Evolutionary conservation across 2,888 invertebrate species (phyloP), one percentile per base, ranked within the genome.

Genomic region (Nomada fabriciana): DNA sequence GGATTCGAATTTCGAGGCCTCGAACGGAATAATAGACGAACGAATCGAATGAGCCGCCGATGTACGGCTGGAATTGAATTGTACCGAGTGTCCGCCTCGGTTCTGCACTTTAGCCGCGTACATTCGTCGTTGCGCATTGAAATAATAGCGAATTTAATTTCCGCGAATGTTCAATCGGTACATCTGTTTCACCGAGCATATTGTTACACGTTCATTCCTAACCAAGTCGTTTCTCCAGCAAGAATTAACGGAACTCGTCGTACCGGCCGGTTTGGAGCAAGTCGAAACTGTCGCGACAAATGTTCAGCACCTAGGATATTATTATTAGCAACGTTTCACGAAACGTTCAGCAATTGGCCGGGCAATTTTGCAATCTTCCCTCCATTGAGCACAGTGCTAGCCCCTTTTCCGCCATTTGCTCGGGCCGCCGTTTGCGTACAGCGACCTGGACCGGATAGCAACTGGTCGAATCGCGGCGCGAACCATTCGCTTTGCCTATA

Each of bases 301-400:
- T 7, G 18, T 18, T 23, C 23, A 23, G 13, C 57, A 13, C 11
- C 25, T 43, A 29, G 70, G n/a, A 50, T 57, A 64, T 64, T 73
- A 63, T 64, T 64, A 29, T 29, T 29, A 5, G 63, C 43, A 57
- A 65, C 55, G 73, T 55, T 73, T 64, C 64, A 55, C 55, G 55
- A 64, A 64, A 64, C 55, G 53, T n/a, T 23, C 42, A 20, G n/a
- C 64, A 47, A 53, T 64, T 57, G 64, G 64, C 25, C 43, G 20
- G 64, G 53, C 64, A 70, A 70, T 70, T 70, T 70, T 60, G 59
- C 70, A 70, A 70, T 70, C 59, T 57, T 65, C 53, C 25, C 3
- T 74, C 64, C 57, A 59, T 63, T 71, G 50, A 29, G 18, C 43
- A 25, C 29, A 11, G 18, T 50, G 18, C 63, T 25, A 43, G 43